Conservation (phyloP, 2,113 vertebrate genomes). For the Ceratotherium simum region DNA sequence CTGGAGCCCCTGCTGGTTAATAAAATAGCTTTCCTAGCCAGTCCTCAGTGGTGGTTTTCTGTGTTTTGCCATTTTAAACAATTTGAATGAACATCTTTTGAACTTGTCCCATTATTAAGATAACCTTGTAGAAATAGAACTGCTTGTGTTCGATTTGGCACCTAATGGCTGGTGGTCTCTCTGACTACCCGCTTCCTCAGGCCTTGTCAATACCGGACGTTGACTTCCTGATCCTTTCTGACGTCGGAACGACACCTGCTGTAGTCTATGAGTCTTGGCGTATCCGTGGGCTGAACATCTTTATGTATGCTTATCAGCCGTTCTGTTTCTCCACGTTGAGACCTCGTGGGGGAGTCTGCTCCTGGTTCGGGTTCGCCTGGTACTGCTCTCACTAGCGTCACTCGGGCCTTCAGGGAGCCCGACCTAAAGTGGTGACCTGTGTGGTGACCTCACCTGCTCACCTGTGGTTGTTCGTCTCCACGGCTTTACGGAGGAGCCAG, state of each 20-base stretch:
- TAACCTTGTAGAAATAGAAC: not conserved
- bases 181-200: not conserved
- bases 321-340: not conserved
- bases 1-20: not conserved
- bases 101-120: not conserved
- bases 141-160: too few relatives aligned
- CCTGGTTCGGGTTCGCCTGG: not conserved
- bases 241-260: not conserved
- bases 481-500: not conserved
- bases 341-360: not conserved
- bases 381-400: not conserved
- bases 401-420: not conserved
- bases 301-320: not conserved
- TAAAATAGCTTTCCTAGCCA: not conserved
- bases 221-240: not conserved
- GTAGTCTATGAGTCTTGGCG: not conserved
- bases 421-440: too few relatives aligned
- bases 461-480: rapidly evolving
- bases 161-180: not conserved
- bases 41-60: too few relatives aligned
- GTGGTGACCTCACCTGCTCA: too few relatives aligned
- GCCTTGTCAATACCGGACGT: too few relatives aligned
- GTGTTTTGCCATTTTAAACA: not conserved
- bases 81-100: not conserved
- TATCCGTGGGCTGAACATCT: not conserved